Conservation (phyloP, 2,113 vertebrate species). For the Muntiacus muntjak region DNA sequence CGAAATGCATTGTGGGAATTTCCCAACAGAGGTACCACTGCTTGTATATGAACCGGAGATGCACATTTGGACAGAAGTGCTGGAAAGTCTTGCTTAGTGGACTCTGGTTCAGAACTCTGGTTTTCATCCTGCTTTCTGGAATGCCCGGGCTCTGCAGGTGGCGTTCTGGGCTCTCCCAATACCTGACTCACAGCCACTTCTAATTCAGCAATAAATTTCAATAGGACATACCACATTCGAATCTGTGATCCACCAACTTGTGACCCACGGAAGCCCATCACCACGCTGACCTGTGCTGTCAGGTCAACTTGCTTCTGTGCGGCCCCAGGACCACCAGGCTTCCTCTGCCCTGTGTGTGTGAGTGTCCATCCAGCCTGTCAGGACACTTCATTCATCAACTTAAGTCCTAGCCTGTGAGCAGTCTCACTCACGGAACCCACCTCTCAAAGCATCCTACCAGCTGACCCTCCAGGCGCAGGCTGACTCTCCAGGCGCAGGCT, state of each 20-base stretch:
- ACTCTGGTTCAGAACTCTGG: background rate
- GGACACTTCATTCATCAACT: background rate
- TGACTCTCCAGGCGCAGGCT: accelerated
- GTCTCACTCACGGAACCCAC: background rate
- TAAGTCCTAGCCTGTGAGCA: background rate
- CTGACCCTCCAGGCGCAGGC: background rate
- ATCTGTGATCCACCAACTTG: background rate
- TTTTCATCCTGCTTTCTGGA: background rate
- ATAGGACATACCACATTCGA: background rate
- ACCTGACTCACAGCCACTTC: background rate
- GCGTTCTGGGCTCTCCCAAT: background rate
- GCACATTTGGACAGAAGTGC: background rate
- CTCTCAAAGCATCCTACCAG: background rate
- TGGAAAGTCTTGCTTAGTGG: background rate
- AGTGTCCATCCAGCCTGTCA: background rate
- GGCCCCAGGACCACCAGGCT: background rate
- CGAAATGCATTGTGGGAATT: background rate
- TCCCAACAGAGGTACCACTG: background rate
- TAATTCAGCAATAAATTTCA: background rate
- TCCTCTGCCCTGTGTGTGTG: background rate
- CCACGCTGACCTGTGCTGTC: too few relatives aligned
- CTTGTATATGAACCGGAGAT: background rate
- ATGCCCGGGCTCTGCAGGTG: background rate
- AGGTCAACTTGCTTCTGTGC: background rate
- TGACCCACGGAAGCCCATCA: background rate